Base-by-base conservation (phyloP, 2,797 vertebrate genomes). In the Vultur gryphus region DNA sequence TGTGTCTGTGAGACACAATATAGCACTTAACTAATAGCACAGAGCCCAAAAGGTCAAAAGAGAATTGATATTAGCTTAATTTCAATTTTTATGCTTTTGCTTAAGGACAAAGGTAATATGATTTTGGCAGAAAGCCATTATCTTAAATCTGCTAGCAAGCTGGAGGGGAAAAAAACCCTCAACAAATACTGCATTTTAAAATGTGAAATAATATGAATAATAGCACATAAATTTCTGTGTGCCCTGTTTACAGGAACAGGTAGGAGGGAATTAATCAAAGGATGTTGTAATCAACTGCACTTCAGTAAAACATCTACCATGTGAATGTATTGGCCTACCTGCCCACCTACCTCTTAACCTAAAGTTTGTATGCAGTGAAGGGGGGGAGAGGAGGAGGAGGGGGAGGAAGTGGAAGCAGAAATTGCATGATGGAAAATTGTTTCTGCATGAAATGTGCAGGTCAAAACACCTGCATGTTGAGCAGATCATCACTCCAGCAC, bases 41-140 rank as follows among this genome's bases (percentile, higher is more conserved):
- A 72, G 29, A 90, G 70, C 28, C 65, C 41, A 66, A 84, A 96
- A 97, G 87, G 86, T 97, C 92, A 95, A 93, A 96, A 83, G 48
- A 61, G 17, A 93, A 81, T 91, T 90, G 26, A 62, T 95, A 93
- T 73, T 95, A 96, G 65, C 72, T 95, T 96, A 92, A 93, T 96
- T 95, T 96, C 90, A 96, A 89, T 77, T 83, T 96, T 93, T 78
- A 86, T 93, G 46, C 55, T 95, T 72, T 92, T 96, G 67, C 37
- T 72, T 69, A 95, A 94, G 71, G 88, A 95, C 55, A 96, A 93
- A 95, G 49, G 26, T 67, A 96, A 88, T 84, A 84, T 43, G 16
- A 55, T 95, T 91, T 95, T 86, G 87, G 84, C 78, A 94, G 73
- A 84, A 33, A 94, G 72, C n/a, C 41, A 94, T 91, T 87, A 91